Base-by-base conservation (phyloP, 1,140 invertebrate species). In the Bombyx mori region DNA sequence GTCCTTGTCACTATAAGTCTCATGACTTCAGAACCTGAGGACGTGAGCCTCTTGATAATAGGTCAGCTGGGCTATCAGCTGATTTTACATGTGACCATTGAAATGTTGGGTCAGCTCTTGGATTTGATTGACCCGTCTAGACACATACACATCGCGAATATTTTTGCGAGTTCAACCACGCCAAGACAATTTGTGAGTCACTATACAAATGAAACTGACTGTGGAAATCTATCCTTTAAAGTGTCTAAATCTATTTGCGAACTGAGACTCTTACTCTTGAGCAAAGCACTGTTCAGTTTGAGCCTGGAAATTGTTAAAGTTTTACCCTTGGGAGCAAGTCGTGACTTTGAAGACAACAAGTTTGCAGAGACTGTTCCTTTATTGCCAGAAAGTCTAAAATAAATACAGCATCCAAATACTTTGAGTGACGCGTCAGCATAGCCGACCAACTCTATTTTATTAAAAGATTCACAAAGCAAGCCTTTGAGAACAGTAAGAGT, bases 151-250 rank as follows among this genome's bases (percentile, higher is more conserved):
- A 63, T 79, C 75, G 60, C 60, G 71, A 8, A 59, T 60, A n/a
- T 62, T 46, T 8, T 69, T 60, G 6, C 9, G 57, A 56, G 35
- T 61, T 56, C 3, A 88, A 62, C 82, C 84, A 88, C 3, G 66
- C 44, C 8, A 88, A 53, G 1, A 72, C 72, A 35, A 86, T 74
- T 26, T 66, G 70, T 10, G 82, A 88, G 65, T 89, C 86, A 7
- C 71, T 68, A 66, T 48, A 79, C 35, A 66, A 58, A 44, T 42
- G 42, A 35, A 57, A 53, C 6, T 58, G 10, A 8, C 42, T 22
- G 18, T 8, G 52, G 44, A 55, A 60, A 63, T 58, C 58, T 52
- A 5, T 3, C 9, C 6, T 22, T 56, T 49, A 66, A 54, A 44
- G 45, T 56, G 6, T 57, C 56, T 43, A 44, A 35, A 12, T 62